Evolutionary conservation across 2,797 vertebrate species (phyloP), one percentile per base, ranked within the genome.

Genomic region (Hypotaenidia philippensis): DNA sequence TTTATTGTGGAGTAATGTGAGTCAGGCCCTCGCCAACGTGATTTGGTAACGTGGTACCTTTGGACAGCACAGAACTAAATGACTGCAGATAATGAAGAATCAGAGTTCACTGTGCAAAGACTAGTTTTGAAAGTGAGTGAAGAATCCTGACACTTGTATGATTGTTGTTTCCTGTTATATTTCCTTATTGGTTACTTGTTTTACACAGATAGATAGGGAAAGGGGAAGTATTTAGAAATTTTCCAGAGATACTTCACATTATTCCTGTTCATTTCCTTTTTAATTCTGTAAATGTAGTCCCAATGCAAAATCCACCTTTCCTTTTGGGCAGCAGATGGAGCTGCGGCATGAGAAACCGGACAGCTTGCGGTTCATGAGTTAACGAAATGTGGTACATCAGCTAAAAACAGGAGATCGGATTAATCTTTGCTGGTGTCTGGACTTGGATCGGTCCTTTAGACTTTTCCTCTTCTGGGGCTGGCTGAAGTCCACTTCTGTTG

Each of bases 271-370:
- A 2, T 74, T 65, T 79, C 25, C 15, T 44, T 36, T 56, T 72
- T 59, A 27, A 19, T 36, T 69, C 19, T 40, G 27, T 52, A 36
- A 53, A 29, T 11, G 20, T 11, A 53, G 82, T 45, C 21, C 32
- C 15, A 41, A 9, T 31, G 41, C 31, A 18, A 87, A 89, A 19
- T 36, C 49, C 14, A 6, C 16, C 13, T 59, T 85, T 63, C 44
- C 8, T 10, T 80, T 44, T 66, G 63, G 55, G 49, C 97, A 91
- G 91, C 74, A 97, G 97, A 66, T 96, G 97, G 97, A 91, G 89
- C 87, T 95, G 61, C 83, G 83, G 80, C 65, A 47, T 56, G 90
- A 53, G 59, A 57, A 96, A 87, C 79, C 50, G 52, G 26, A 31
- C 40, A 32, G 38, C n/a, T 65, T 31, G 6, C 0, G 1, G n/a